Evolutionary conservation across 2,888 invertebrate genomes (phyloP), one percentile per base, ranked within the genome.

Genomic region (Syrphus vitripennis): DNA sequence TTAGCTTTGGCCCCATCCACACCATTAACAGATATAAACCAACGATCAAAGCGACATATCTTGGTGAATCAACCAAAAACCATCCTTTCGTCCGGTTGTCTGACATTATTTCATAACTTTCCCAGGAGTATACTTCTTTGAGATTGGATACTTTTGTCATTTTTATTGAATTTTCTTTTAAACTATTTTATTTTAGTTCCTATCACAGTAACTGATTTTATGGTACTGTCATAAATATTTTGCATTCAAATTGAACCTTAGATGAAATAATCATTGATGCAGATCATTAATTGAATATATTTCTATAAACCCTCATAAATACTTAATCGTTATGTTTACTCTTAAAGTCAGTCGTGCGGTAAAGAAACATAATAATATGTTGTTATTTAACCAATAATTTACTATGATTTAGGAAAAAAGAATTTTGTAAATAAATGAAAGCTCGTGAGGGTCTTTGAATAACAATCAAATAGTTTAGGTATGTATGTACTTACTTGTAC

Each of bases 21-120:
- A 97, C 97, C 89, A 97, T 94, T 88, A 95, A 93, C 53, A 97
- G 93, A 91, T 98, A 98, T 10, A 95, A 88, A 65, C 94, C 87
- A 12, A 96, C 95, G 91, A 96, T 95, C 21, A 95, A 89, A 5
- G 95, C 90, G 5, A 97, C 97, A 1, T 96, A 96, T 75, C 94
- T 91, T 0, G 97, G 97, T 0, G 97, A 97, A 89, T 96, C 96
- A 75, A 97, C 97, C 89, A 97, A 92, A 0, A 95, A 95, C 97
- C 97, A 97, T 92, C 96, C 96, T 93, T 95, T 95, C 37, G 97
- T 97, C 90, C 97, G 94, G 88, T 94, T 93, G 91, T 97, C 97
- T 21, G 88, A 88, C 57, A 90, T 59, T 57, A 89, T 83, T 16
- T 90, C 90, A 37, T 87, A 89, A 57, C 55, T 80, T 4, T 2